phyloP scores from a whole-genome alignment of 2,113 vertebrate species.

The Tragelaphus scriptus region DNA sequence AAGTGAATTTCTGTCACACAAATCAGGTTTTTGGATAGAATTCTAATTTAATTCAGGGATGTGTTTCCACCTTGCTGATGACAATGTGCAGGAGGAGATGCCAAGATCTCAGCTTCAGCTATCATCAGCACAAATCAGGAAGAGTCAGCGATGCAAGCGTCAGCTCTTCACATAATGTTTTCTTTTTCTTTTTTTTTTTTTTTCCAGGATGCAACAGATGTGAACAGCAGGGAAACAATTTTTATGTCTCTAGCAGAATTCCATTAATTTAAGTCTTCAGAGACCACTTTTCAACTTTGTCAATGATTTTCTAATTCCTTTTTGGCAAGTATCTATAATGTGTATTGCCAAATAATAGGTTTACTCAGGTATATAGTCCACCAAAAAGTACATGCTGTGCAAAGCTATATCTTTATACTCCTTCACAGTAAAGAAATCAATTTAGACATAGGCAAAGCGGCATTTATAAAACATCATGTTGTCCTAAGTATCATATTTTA shows the following conservation, averaged over 20 bases:
- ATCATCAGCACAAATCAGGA: slow-evolving; percentile 38
- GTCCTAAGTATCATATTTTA: neutral
- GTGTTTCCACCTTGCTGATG: neutral
- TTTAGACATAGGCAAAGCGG: neutral
- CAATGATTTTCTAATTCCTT: slow-evolving; percentile 3
- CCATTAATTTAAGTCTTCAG: slow-evolving; percentile 13
- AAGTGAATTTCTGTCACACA: slow-evolving; percentile 42
- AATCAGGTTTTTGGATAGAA: neutral
- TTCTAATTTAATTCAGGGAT: slow-evolving; percentile 29
- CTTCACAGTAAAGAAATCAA: neutral
- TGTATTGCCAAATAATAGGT: neutral
- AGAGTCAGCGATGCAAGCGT: neutral
- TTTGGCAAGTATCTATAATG: neutral
- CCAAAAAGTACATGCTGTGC: neutral
- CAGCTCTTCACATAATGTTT: slow-evolving; percentile 21
- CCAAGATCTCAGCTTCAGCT: neutral
- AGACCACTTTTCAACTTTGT: neutral
- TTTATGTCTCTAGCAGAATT: slow-evolving; percentile 3
- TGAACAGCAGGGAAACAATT: slow-evolving; percentile 37
- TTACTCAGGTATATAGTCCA: neutral
- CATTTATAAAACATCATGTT: neutral
- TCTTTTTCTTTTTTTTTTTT: neutral
- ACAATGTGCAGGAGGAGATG: neutral
- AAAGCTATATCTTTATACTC: neutral
- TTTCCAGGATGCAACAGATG: slow-evolving; percentile 41